phyloP scores from a whole-genome alignment of 2,113 vertebrate species.

The Clarias macrocephalus region DNA sequence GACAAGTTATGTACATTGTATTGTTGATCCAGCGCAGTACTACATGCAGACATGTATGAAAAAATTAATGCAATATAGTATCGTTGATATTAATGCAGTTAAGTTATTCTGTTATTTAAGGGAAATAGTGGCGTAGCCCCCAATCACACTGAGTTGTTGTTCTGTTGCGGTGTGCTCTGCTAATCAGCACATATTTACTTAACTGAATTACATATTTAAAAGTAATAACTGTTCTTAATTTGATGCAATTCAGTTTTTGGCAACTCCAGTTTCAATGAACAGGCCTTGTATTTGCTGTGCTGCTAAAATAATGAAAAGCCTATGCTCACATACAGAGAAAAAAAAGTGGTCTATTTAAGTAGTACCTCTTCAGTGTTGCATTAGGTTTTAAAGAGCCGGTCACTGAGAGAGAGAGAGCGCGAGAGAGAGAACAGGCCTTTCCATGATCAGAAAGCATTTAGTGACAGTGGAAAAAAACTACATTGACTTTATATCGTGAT shows the following conservation, averaged over 20 bases:
- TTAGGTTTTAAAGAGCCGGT: conserved; percentile 53
- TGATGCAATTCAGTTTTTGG: conserved; percentile 4
- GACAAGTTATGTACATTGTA: neutral
- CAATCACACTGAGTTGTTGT: neutral
- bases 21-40: neutral
- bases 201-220: neutral
- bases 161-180: neutral
- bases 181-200: neutral
- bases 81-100: conserved; percentile 1
- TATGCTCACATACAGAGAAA: neutral
- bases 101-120: neutral
- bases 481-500: neutral
- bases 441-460: conserved; percentile 28
- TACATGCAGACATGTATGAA: neutral
- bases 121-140: neutral
- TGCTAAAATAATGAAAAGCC: neutral
- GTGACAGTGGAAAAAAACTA: conserved; percentile 11
- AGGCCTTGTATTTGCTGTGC: neutral
- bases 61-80: neutral
- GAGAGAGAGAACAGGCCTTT: conserved; percentile 19
- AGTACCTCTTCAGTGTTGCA: neutral
- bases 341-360: neutral
- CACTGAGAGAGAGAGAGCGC: conserved; percentile 36
- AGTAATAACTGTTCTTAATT: neutral
- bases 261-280: neutral